Conservation (phyloP, 1,140 invertebrate genomes). For the Nymphalis io region DNA sequence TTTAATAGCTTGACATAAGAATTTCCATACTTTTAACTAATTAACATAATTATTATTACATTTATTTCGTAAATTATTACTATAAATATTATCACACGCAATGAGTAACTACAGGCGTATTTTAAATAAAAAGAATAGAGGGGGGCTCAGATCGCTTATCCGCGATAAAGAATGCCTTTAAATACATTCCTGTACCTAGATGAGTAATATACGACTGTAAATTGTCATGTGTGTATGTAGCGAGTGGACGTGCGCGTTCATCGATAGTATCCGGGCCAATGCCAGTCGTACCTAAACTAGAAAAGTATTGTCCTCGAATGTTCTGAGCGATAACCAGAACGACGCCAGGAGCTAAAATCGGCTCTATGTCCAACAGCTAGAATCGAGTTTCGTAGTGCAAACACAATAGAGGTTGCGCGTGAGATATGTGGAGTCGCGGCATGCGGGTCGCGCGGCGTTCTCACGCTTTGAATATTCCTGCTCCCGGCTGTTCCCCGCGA, state of each 20-base stretch:
- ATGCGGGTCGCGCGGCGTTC: conserved; percentile 78
- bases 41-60: background rate
- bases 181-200: conserved; percentile 39
- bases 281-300: conserved; percentile 78
- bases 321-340: conserved; percentile 74
- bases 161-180: conserved; percentile 26
- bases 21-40: background rate
- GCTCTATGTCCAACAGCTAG: conserved; percentile 47
- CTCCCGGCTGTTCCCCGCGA: conserved; percentile 57
- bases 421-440: conserved; percentile 78
- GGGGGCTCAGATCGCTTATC: background rate
- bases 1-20: background rate
- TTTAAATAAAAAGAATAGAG: background rate
- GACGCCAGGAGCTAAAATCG: conserved; percentile 38
- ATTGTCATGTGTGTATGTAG: conserved; percentile 37
- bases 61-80: background rate
- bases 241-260: conserved; percentile 68
- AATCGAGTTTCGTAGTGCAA: conserved; percentile 45
- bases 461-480: conserved; percentile 80
- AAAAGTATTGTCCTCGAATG: conserved; percentile 79
- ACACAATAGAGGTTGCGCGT: conserved; percentile 68
- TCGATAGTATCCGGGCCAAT: conserved; percentile 77
- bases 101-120: background rate
- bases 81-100: background rate
- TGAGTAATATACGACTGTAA: conserved; percentile 35